These are phyloP conservation scores for Fregetta grallaria DNA, from an alignment of 2,113 vertebrate species.

Conservation along the genomic window DNA sequence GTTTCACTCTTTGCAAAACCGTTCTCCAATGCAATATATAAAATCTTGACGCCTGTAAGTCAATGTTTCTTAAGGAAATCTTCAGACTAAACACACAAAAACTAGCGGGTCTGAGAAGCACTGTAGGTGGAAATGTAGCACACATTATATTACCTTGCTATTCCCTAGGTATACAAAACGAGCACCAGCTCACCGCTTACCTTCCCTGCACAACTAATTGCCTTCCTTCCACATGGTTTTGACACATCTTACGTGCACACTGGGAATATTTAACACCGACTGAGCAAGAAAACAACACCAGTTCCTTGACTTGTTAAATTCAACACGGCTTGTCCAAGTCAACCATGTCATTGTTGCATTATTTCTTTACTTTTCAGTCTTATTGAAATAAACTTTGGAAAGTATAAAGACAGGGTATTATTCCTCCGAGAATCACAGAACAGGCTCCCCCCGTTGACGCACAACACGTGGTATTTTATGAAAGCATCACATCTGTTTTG, in stretches of 20 bases:
- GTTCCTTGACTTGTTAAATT: background rate
- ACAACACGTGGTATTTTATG: rapidly evolving
- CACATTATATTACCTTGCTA: rapidly evolving
- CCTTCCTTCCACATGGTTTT: background rate
- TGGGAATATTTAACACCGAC: background rate
- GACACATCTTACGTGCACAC: background rate
- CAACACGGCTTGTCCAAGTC: background rate
- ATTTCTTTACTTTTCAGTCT: background rate
- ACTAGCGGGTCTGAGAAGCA: background rate
- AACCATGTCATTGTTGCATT: background rate
- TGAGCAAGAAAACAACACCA: background rate
- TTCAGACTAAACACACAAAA: background rate
- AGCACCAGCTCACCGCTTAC: background rate
- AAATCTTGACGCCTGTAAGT: background rate
- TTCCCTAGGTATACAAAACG: background rate
- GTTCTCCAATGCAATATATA: background rate
- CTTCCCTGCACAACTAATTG: background rate
- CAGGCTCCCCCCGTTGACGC: background rate
- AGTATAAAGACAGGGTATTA: background rate
- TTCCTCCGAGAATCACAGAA: background rate
- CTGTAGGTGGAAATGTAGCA: background rate
- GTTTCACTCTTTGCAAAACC: background rate
- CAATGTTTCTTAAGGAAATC: background rate
- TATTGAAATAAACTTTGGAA: background rate
- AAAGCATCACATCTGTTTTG: background rate